These are phyloP conservation scores for Bombus picipes DNA, from an alignment of 1,140 invertebrate genomes.

Conservation along the genomic window DNA sequence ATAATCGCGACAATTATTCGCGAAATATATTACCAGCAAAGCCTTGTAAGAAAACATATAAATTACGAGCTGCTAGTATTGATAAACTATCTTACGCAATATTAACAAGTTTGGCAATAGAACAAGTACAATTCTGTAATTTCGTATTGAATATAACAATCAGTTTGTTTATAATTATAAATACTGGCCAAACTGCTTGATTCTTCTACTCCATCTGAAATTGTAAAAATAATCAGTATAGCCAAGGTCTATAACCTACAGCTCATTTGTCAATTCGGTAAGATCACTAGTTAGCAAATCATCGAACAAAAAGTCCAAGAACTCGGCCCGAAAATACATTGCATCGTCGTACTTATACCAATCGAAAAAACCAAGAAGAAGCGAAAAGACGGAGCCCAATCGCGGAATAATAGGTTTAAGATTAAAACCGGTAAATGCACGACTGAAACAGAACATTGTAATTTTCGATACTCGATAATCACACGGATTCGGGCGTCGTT, in stretches of 20 bases:
- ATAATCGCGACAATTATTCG: too few species aligned
- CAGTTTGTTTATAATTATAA: neutral
- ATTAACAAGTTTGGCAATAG: neutral
- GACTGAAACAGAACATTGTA: constrained; percentile 46
- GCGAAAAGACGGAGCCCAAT: neutral
- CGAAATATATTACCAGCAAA: neutral
- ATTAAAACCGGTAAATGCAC: constrained; percentile 53
- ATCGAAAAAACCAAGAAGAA: neutral
- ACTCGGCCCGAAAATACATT: neutral
- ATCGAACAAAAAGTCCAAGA: neutral
- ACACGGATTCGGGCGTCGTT: constrained; percentile 52
- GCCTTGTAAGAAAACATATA: neutral
- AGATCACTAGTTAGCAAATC: too few species aligned
- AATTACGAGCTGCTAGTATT: neutral
- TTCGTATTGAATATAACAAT: neutral
- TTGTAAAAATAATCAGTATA: too few species aligned
- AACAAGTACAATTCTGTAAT: too few species aligned
- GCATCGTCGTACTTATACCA: neutral
- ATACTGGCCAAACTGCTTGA: neutral
- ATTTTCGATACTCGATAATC: constrained; percentile 67
- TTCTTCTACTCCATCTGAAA: too few species aligned
- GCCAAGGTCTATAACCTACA: too few species aligned
- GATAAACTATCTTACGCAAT: neutral
- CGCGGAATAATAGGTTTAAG: constrained; percentile 23
- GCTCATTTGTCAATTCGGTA: too few species aligned